Base-by-base conservation (phyloP, 2,888 invertebrate species). In the Tinea pellionella region DNA sequence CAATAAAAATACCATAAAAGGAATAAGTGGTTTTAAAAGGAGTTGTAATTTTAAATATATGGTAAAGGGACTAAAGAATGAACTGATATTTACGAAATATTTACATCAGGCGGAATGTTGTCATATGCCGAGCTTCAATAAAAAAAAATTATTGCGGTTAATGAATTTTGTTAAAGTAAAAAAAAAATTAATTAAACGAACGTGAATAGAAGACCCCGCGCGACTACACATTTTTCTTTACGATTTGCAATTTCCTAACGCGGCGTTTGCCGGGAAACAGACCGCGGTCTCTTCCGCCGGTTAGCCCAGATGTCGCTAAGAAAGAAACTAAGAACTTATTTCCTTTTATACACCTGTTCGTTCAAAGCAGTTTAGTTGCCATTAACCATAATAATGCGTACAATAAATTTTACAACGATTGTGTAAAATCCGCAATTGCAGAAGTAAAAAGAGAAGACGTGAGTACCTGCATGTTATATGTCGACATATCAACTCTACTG, bases 231-330 rank as follows among this genome's bases (percentile, higher is more conserved):
- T 53, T 24, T 24, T 53, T 53, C 24, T 53, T 53, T 65, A 62
- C 62, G 61, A 58, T 62, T 61, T 64, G 62, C 62, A 63, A 65
- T 64, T 64, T 53, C 60, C 60, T 37, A 53, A 53, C n/a, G 12
- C 60, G 41, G 19, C 60, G 29, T 15, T 37, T 37, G 24, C 51
- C 53, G 53, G 53, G 53, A 53, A 47, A 47, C 16, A 47, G 47
- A 30, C 6, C 47, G 41, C 55, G 37, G 59, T 19, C 37, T 32
- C 43, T 43, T 57, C 61, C 61, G 61, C 47, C 61, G 59, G 58
- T 57, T 61, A 61, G 57, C 61, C 61, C 59, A 61, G 51, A 61
- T 61, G 66, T 66, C 65, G 63, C 65, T 63, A 65, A 65, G 65
- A 63, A 62, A 64, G 65, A 64, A 63, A 65, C 63, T 63, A 51